Conservation (phyloP, 1,140 invertebrate genomes). For the Cheumatopsyche charites region DNA sequence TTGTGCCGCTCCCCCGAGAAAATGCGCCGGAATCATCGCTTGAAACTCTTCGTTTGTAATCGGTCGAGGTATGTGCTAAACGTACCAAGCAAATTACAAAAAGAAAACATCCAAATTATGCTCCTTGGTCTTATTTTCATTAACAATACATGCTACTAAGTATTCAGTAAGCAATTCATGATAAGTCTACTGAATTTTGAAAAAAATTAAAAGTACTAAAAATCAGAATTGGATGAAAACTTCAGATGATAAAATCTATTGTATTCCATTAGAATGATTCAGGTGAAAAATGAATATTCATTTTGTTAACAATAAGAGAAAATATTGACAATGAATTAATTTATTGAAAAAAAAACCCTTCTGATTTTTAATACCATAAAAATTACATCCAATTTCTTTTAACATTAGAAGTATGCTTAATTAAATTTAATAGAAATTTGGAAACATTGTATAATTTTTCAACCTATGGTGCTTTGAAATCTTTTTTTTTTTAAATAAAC, state of each 20-base stretch:
- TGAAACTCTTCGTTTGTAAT: constrained; percentile 92
- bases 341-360: no score
- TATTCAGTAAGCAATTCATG: not conserved
- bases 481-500: no score
- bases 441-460: no score
- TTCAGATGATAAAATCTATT: no score
- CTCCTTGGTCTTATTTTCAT: constrained; percentile 21
- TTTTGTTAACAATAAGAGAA: not conserved
- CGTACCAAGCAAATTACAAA: constrained; percentile 31
- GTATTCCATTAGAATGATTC: no score
- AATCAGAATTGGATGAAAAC: not conserved
- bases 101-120: constrained; percentile 13
- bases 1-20: constrained; percentile 64
- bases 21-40: constrained; percentile 90
- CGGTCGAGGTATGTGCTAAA: constrained; percentile 72
- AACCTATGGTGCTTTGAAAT: no score
- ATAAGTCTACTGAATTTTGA: not conserved
- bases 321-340: no score
- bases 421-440: no score
- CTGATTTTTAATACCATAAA: no score
- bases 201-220: not conserved
- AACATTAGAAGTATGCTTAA: no score
- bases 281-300: no score
- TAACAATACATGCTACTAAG: constrained; percentile 14
- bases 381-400: no score